These are phyloP conservation scores for Phocoena phocoena DNA, from an alignment of 2,113 vertebrate species.

Conservation along the genomic window DNA sequence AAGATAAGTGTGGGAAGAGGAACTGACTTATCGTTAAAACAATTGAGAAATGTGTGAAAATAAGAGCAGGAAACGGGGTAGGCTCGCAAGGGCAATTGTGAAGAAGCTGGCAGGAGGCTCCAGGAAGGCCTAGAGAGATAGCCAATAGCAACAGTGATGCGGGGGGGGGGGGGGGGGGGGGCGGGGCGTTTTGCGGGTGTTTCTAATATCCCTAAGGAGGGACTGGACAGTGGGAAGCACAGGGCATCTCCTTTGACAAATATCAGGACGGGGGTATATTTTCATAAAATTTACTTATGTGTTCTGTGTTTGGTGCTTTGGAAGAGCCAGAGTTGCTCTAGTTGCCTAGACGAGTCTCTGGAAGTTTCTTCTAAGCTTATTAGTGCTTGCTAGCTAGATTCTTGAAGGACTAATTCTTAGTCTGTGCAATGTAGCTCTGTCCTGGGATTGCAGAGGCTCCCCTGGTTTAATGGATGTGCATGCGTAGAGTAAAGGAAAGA, in stretches of 20 bases:
- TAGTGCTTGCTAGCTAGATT: not conserved
- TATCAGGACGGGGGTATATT: not conserved
- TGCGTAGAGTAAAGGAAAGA: not conserved
- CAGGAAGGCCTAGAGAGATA: not conserved
- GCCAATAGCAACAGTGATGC: not conserved
- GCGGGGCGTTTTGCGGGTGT: too few species aligned
- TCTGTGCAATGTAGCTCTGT: too few species aligned
- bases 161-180: too few species aligned
- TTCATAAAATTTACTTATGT: not conserved
- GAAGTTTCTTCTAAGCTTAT: not conserved
- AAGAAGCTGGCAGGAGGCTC: not conserved
- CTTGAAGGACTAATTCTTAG: not conserved
- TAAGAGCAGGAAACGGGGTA: conserved; percentile 23
- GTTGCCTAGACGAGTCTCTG: not conserved
- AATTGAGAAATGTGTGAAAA: conserved; percentile 45
- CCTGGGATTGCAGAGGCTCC: not conserved
- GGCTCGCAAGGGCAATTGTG: not conserved
- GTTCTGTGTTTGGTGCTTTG: not conserved
- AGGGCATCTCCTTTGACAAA: not conserved
- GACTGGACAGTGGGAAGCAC: not conserved
- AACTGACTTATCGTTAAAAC: conserved; percentile 33
- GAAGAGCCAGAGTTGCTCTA: not conserved
- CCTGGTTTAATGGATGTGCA: not conserved
- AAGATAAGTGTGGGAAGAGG: conserved; percentile 66
- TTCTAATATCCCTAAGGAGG: not conserved